A percentile compares a stretch with the other conserved stretches of the same genome.
These are phyloP conservation scores for Pseudopleuronectes americanus DNA, from an alignment of 2,797 vertebrate genomes.

Conservation along the genomic window DNA sequence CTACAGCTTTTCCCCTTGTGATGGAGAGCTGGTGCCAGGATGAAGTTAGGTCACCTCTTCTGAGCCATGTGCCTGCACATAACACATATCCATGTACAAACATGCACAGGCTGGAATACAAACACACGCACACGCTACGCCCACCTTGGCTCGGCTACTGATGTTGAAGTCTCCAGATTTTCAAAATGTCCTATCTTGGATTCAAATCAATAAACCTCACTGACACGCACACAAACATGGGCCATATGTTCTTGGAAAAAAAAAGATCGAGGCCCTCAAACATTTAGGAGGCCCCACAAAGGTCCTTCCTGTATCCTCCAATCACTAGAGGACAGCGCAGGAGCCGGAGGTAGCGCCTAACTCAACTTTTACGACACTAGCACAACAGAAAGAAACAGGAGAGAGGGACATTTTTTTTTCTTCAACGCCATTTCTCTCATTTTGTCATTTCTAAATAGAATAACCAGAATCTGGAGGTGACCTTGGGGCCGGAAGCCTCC, in stretches of 20 bases:
- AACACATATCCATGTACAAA: slow-evolving; percentile 15
- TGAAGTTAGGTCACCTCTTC: slow-evolving; percentile 53
- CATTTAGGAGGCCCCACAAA: slow-evolving; percentile 37
- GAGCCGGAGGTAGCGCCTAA: slow-evolving; percentile 5
- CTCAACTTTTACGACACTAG: slow-evolving; percentile 4
- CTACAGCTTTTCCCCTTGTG: slow-evolving; percentile 31
- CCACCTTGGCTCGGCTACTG: slow-evolving; percentile 20
- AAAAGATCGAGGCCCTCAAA: slow-evolving; percentile 35
- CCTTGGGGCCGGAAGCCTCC: no score
- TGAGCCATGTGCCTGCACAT: slow-evolving; percentile 23
- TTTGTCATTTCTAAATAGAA: not conserved
- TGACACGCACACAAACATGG: slow-evolving; percentile 38
- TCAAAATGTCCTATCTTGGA: slow-evolving; percentile 43
- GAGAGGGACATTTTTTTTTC: not conserved
- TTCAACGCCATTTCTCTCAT: slow-evolving; percentile 1
- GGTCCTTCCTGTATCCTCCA: slow-evolving; percentile 28
- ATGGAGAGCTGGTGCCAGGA: slow-evolving; percentile 24
- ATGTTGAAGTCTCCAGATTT: slow-evolving; percentile 34
- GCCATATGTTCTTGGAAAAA: slow-evolving; percentile 32
- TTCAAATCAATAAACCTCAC: slow-evolving; percentile 48
- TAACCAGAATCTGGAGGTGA: no score
- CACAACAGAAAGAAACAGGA: not conserved
- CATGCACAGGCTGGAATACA: slow-evolving; percentile 13
- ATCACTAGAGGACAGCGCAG: slow-evolving; percentile 2
- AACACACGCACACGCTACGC: slow-evolving; percentile 24